Conservation (phyloP, 1,140 invertebrate genomes). For the Limonius californicus region DNA sequence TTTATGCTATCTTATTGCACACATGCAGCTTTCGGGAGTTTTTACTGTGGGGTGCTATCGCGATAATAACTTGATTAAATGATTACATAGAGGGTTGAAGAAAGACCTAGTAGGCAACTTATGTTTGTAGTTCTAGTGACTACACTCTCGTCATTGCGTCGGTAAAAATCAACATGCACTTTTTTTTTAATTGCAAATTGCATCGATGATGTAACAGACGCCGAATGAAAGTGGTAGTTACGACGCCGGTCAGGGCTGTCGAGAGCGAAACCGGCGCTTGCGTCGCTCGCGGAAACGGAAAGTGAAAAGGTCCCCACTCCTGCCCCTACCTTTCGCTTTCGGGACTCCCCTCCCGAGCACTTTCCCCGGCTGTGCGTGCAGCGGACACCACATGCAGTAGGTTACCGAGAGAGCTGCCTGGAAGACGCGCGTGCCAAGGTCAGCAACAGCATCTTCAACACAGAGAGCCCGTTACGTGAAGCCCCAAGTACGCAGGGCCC, state of each 20-base stretch:
- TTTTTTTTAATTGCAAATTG: slow-evolving; percentile 18
- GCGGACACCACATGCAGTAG: slow-evolving; percentile 36
- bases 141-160: too few species aligned
- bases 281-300: slow-evolving; percentile 44
- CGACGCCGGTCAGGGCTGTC: slow-evolving; percentile 37
- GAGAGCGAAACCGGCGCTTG: slow-evolving; percentile 43
- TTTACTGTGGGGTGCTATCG: too few species aligned
- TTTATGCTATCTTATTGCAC: too few species aligned
- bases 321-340: slow-evolving; percentile 44
- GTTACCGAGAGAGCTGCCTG: slow-evolving; percentile 41
- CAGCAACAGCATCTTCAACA: neutral
- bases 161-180: too few species aligned
- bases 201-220: slow-evolving; percentile 9
- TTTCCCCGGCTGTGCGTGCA: slow-evolving; percentile 35
- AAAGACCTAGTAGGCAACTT: too few species aligned
- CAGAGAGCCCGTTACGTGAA: too few species aligned
- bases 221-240: slow-evolving; percentile 21
- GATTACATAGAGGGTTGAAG: too few species aligned
- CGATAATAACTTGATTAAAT: too few species aligned
- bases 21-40: too few species aligned
- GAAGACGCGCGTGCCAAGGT: slow-evolving; percentile 33
- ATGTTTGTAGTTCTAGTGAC: too few species aligned
- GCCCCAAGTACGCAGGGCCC: too few species aligned
- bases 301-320: slow-evolving; percentile 43
- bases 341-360: slow-evolving; percentile 33